A percentile compares a stretch with the other conserved stretches of the same genome.
Conservation (phyloP, 2,888 invertebrate species). For the Cheilosia vulpina region DNA sequence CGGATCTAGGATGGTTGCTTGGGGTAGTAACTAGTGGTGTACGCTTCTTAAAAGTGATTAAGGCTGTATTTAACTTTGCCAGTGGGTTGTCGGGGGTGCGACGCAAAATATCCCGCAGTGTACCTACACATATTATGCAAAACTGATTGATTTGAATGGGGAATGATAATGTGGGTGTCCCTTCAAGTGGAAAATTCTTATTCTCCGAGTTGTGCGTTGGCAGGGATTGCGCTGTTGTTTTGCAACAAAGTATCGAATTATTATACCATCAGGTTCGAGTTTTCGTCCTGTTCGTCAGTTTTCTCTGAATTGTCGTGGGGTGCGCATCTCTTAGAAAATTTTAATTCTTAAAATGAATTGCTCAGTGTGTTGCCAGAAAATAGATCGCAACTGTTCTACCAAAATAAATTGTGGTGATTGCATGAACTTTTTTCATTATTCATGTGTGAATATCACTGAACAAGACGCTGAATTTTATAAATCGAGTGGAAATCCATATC, state of each 20-base stretch:
- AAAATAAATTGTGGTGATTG: no score
- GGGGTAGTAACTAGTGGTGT: conserved; percentile 1
- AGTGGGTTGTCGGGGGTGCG: not conserved
- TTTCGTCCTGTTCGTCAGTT: no score
- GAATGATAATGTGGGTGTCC: not conserved
- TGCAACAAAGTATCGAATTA: conserved; percentile 49
- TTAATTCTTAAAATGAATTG: no score
- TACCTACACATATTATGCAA: conserved; percentile 44
- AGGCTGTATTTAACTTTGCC: conserved; percentile 33
- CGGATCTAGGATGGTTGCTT: not conserved
- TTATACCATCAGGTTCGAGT: conserved; percentile 23
- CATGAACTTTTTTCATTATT: no score
- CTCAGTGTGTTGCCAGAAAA: no score
- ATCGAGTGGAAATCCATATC: no score
- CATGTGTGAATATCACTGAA: no score
- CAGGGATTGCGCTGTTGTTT: conserved; percentile 8
- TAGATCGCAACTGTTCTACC: no score
- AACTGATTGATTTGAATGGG: conserved; percentile 58
- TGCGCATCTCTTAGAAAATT: no score
- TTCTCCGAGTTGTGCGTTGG: not conserved
- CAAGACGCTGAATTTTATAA: no score
- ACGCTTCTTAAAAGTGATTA: conserved; percentile 54
- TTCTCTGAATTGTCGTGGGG: no score
- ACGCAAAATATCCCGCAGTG: conserved; percentile 5
- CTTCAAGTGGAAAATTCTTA: conserved; percentile 24